Evolutionary conservation across 2,797 vertebrate genomes (phyloP).

Genomic region (Thalassophryne amazonica): DNA sequence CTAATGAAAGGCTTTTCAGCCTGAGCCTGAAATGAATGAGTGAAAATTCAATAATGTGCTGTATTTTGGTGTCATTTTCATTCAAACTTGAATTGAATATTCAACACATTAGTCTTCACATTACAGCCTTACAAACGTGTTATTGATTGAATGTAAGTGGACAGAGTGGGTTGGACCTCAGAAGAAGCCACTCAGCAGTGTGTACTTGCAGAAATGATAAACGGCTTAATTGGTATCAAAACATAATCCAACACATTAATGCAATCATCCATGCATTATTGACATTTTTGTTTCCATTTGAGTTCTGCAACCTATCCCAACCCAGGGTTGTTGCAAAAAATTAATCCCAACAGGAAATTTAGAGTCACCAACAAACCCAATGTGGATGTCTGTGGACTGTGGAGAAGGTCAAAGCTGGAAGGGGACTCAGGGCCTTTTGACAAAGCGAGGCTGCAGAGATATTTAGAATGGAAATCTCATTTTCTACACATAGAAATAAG

Average conservation of each 20-base stretch:
- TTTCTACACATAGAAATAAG: background rate
- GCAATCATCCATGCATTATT: too few species aligned
- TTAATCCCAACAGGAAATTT: too few species aligned
- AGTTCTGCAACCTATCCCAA: too few species aligned
- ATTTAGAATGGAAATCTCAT: too few species aligned
- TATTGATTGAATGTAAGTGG: conserved; percentile 66
- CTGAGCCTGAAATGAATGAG: conserved; percentile 22
- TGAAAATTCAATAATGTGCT: conserved; percentile 38
- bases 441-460: too few species aligned
- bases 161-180: conserved; percentile 46
- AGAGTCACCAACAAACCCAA: too few species aligned
- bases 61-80: too few species aligned
- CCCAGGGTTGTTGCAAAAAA: too few species aligned
- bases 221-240: conserved; percentile 17
- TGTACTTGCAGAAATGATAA: conserved; percentile 35
- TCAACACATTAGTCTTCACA: conserved; percentile 14
- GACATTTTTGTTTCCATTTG: too few species aligned
- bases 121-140: conserved; percentile 27
- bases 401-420: too few species aligned
- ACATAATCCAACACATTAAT: conserved; percentile 15
- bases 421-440: too few species aligned
- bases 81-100: conserved; percentile 46
- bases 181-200: conserved; percentile 34
- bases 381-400: too few species aligned
- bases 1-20: conserved; percentile 44